Conservation (phyloP, 2,797 vertebrate species). For the Xenentodon cancila region DNA sequence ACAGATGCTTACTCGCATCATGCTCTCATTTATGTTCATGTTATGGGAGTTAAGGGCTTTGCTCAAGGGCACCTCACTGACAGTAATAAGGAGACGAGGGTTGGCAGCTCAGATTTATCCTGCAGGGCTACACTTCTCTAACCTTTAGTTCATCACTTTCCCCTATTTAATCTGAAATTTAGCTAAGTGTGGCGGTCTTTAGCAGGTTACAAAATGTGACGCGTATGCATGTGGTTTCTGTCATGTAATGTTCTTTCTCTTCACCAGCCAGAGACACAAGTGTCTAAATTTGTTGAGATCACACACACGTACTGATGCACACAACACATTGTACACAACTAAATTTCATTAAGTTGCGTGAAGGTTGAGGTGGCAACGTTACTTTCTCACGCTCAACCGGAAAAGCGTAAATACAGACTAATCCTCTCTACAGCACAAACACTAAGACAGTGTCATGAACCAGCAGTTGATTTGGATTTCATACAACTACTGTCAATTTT, state of each 20-base stretch:
- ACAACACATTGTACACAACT: slow-evolving; percentile 23
- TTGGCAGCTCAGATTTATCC: slow-evolving; percentile 2
- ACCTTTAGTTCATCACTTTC: slow-evolving; percentile 8
- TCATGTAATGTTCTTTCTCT: slow-evolving; percentile 13
- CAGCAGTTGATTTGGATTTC: too few relatives aligned
- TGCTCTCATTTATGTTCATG: background rate
- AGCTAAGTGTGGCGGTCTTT: slow-evolving; percentile 1
- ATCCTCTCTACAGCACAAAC: background rate
- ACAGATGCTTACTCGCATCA: background rate
- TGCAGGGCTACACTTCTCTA: slow-evolving; percentile 9
- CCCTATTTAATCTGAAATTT: slow-evolving; percentile 3
- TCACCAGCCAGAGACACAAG: slow-evolving; percentile 2
- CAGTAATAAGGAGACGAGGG: background rate
- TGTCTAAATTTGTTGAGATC: slow-evolving; percentile 15
- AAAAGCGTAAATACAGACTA: background rate
- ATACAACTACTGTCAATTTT: too few relatives aligned
- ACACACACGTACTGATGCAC: slow-evolving; percentile 4
- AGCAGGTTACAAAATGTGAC: background rate
- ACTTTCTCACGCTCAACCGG: slow-evolving; percentile 21
- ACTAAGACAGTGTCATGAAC: background rate
- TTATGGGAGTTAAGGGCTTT: background rate
- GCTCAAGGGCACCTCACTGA: background rate
- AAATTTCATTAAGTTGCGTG: slow-evolving; percentile 54
- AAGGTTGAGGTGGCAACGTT: slow-evolving; percentile 38
- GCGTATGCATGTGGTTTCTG: slow-evolving; percentile 4